phyloP scores from a whole-genome alignment of 2,797 vertebrate species.

The Silurus lanzhouensis region DNA sequence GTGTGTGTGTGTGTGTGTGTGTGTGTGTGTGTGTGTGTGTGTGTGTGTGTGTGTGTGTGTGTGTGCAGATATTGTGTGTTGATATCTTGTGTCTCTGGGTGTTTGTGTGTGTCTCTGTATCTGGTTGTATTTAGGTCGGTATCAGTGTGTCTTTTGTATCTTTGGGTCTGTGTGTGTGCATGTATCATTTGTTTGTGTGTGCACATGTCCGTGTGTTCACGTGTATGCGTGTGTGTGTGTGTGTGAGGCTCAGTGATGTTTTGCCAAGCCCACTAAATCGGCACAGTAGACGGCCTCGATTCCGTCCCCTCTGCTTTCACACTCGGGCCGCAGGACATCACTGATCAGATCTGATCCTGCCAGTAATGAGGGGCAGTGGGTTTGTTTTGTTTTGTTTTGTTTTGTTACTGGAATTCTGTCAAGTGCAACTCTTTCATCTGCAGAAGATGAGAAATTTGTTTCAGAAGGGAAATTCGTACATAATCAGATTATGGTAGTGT shows the following conservation, averaged over 20 bases:
- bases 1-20: not conserved
- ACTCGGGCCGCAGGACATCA: conserved; percentile 21
- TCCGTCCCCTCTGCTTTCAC: conserved; percentile 40
- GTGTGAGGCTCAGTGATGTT: conserved; percentile 46
- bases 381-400: conserved; percentile 6
- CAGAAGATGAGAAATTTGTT: not conserved
- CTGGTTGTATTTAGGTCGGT: not conserved
- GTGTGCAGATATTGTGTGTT: not conserved
- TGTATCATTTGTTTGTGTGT: not conserved
- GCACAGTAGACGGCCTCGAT: conserved; percentile 50
- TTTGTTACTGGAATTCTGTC: not conserved
- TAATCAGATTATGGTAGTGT: too few species aligned
- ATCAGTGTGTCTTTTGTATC: not conserved
- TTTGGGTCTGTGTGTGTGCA: not conserved
- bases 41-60: not conserved
- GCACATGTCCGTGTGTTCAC: not conserved
- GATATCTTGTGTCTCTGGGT: not conserved
- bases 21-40: not conserved
- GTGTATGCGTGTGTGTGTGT: not conserved
- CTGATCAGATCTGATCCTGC: conserved; percentile 25
- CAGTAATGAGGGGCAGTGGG: not conserved
- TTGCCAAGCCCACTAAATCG: conserved; percentile 48
- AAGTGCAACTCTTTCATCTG: not conserved
- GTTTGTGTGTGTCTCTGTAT: not conserved
- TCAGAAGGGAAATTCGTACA: not conserved